These are phyloP conservation scores for Automeris io DNA, from an alignment of 2,888 invertebrate genomes.

Conservation along the genomic window DNA sequence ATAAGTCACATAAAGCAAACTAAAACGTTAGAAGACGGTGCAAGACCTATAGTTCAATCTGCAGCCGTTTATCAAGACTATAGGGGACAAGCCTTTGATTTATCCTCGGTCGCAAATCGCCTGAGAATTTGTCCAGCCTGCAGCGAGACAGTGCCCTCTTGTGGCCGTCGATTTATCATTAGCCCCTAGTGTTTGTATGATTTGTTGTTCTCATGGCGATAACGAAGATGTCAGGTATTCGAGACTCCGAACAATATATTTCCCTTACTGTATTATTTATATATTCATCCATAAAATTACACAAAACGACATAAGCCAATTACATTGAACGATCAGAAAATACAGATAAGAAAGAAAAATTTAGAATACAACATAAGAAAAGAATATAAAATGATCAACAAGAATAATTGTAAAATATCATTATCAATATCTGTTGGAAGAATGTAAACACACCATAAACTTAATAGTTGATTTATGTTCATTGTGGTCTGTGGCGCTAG, in stretches of 20 bases:
- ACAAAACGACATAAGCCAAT: too few species aligned
- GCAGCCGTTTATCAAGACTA: constrained; percentile 5
- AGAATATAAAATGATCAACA: too few species aligned
- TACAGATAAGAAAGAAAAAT: too few species aligned
- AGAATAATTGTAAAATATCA: too few species aligned
- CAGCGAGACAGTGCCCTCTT: constrained; percentile 4
- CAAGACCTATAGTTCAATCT: background rate
- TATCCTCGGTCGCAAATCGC: constrained; percentile 38
- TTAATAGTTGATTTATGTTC: too few species aligned
- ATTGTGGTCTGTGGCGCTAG: too few species aligned
- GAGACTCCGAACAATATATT: background rate
- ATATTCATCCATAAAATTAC: too few species aligned
- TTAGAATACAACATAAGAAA: too few species aligned
- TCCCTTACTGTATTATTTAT: too few species aligned
- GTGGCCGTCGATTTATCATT: constrained; percentile 7
- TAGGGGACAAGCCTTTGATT: constrained; percentile 41
- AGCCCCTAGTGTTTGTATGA: constrained; percentile 2
- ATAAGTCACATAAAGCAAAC: background rate
- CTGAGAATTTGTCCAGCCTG: constrained; percentile 53
- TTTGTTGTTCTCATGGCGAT: constrained; percentile 2
- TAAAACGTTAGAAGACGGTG: background rate
- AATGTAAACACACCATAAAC: too few species aligned
- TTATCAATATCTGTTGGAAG: too few species aligned
- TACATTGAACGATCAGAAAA: too few species aligned
- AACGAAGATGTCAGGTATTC: constrained; percentile 2